These are phyloP conservation scores for Bothrops jararaca DNA, from an alignment of 2,113 vertebrate species.

Conservation along the genomic window DNA sequence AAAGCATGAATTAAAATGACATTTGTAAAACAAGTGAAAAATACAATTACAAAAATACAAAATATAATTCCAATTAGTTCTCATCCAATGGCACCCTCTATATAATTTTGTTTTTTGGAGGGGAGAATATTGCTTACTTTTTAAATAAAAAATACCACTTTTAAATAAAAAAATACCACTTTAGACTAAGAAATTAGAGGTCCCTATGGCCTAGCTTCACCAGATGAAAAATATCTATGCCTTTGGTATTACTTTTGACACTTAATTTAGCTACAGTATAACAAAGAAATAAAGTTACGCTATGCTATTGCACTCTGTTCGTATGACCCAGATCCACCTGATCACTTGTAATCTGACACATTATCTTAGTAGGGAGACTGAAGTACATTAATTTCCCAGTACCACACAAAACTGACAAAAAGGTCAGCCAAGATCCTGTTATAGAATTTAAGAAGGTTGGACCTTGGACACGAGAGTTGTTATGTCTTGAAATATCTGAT, in stretches of 20 bases:
- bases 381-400: background rate
- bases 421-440: background rate
- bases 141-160: background rate
- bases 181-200: background rate
- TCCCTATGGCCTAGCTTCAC: fast-evolving
- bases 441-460: background rate
- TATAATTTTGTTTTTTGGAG: background rate
- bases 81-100: background rate
- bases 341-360: conserved; percentile 2
- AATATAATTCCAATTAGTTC: background rate
- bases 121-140: background rate
- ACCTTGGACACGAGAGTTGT: background rate
- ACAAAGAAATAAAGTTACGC: fast-evolving
- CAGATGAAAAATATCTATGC: background rate
- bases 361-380: background rate
- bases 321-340: background rate
- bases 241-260: fast-evolving
- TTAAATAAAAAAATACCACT: background rate
- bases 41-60: no score
- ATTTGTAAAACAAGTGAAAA: background rate
- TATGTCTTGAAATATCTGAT: background rate
- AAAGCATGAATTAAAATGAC: background rate
- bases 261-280: background rate
- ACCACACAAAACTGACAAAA: background rate
- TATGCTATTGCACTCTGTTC: background rate